Conservation (phyloP, 2,888 invertebrate genomes). For the Platerodrilus igneus region DNA sequence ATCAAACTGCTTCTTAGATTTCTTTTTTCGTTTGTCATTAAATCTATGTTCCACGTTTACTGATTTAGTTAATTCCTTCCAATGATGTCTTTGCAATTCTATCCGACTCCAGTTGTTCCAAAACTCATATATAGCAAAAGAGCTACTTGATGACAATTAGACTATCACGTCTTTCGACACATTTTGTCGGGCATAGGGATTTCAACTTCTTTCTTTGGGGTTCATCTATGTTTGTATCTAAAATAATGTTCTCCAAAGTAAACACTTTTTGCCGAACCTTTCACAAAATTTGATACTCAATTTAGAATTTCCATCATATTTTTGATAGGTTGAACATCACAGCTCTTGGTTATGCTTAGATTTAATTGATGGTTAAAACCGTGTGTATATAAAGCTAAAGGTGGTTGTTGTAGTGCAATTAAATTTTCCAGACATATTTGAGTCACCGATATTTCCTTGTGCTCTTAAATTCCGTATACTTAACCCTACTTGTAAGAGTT, state of each 20-base stretch:
- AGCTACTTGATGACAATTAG: background rate
- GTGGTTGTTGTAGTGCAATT: background rate
- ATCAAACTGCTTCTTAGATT: too few relatives aligned
- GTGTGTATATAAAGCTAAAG: constrained; percentile 6
- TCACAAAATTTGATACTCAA: constrained; percentile 1
- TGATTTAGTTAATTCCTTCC: too few relatives aligned
- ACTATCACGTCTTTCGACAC: background rate
- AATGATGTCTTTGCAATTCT: background rate
- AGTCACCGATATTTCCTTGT: constrained; percentile 6
- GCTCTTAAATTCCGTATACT: constrained; percentile 1
- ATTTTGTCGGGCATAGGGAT: background rate
- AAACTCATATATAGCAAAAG: background rate
- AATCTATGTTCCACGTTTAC: too few relatives aligned
- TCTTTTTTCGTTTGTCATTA: too few relatives aligned
- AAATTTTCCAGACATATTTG: constrained; percentile 1
- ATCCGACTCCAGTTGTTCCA: constrained; percentile 2
- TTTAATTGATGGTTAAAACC: constrained; percentile 5
- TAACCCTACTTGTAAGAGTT: constrained; percentile 3
- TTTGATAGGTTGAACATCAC: background rate
- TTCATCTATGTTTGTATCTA: background rate
- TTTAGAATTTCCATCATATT: constrained; percentile 5
- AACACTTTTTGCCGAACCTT: constrained; percentile 2
- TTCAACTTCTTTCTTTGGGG: background rate
- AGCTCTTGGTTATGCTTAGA: constrained; percentile 3
- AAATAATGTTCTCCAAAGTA: background rate